Conservation (phyloP, 1,140 invertebrate species). For the Probaryconus sp. region DNA sequence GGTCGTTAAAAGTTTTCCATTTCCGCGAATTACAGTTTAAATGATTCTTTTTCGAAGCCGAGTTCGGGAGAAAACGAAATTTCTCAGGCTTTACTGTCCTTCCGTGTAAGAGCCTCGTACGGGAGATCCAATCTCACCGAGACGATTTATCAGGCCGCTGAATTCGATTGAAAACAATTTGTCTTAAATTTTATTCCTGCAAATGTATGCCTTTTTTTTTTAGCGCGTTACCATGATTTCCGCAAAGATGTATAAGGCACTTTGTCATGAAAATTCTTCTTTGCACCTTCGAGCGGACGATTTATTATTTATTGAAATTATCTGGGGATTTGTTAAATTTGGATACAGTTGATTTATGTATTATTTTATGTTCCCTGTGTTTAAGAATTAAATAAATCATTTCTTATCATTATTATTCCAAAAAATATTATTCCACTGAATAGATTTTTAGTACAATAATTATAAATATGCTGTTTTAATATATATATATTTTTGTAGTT, state of each 20-base stretch:
- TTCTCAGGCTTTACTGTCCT: constrained; percentile 51
- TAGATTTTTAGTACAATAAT: no score
- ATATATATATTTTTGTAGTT: no score
- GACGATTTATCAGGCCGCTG: constrained; percentile 40
- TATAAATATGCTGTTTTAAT: no score
- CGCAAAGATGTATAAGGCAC: background rate
- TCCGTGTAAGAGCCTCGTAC: constrained; percentile 21
- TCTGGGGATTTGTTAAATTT: no score
- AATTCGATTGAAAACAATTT: constrained; percentile 43
- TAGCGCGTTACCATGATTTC: background rate
- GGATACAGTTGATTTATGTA: no score
- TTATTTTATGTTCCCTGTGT: no score
- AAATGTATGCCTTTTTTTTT: constrained; percentile 7
- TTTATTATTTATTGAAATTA: no score
- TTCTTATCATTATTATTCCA: no score
- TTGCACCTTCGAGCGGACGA: no score
- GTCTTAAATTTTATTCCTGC: constrained; percentile 46
- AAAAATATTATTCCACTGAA: no score
- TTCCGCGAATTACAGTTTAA: constrained; percentile 56
- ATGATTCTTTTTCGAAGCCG: constrained; percentile 51
- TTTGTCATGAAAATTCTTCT: constrained; percentile 19
- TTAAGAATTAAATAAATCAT: no score
- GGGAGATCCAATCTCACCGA: constrained; percentile 31
- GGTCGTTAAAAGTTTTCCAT: constrained; percentile 65
- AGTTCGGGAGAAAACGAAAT: constrained; percentile 40